Evolutionary conservation across 1,140 invertebrate species (phyloP).

Genomic region (Drosophila lacertosa): DNA sequence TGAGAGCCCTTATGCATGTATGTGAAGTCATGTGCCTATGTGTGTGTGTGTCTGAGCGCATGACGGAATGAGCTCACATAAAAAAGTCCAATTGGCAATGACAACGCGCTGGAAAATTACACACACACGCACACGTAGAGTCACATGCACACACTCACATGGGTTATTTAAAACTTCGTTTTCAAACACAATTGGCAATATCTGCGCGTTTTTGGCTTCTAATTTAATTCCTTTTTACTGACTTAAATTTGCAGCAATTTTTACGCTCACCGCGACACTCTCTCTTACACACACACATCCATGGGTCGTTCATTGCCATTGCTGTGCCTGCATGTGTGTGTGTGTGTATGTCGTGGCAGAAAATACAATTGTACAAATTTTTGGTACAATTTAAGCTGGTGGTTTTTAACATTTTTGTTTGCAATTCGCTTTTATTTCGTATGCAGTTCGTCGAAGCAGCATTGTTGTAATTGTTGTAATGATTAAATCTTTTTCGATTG

Average conservation of each 20-base stretch:
- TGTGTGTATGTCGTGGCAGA: constrained; percentile 68
- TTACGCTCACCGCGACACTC: constrained; percentile 31
- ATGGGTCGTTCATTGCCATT: constrained; percentile 50
- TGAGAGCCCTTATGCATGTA: constrained; percentile 38
- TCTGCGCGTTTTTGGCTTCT: constrained; percentile 27
- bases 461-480: constrained; percentile 30
- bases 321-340: constrained; percentile 32
- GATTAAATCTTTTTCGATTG: constrained; percentile 21
- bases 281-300: constrained; percentile 23
- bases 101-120: constrained; percentile 67
- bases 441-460: constrained; percentile 51
- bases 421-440: constrained; percentile 15
- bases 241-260: constrained; percentile 24
- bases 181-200: constrained; percentile 32
- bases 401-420: constrained; percentile 22
- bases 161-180: constrained; percentile 51
- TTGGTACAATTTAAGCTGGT: constrained; percentile 23
- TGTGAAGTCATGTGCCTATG: constrained; percentile 55
- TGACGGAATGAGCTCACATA: constrained; percentile 59
- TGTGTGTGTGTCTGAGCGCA: constrained; percentile 58
- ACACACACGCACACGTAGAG: constrained; percentile 46
- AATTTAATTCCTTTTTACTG: constrained; percentile 1
- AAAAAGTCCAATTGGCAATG: constrained; percentile 68
- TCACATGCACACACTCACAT: constrained; percentile 52
- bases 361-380: constrained; percentile 59